Conservation (phyloP, 1,140 invertebrate species). For the Drosophila persimilis region DNA sequence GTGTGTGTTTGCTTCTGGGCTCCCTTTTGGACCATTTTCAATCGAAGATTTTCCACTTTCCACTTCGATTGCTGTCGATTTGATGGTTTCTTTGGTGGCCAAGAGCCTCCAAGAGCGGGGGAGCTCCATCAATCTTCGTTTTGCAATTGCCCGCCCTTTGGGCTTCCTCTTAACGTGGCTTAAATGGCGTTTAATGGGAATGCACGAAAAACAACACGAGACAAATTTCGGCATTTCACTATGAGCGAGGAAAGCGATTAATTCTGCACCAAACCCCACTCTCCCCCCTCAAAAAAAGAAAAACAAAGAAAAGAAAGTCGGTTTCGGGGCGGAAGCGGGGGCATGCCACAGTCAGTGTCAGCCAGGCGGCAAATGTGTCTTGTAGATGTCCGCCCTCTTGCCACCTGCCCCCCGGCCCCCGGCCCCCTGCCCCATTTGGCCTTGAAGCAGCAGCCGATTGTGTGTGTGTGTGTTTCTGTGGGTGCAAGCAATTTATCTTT, state of each 20-base stretch:
- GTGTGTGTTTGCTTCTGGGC: conserved; percentile 12
- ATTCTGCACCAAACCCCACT: conserved; percentile 23
- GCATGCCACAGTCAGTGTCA: conserved; percentile 28
- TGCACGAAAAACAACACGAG: conserved; percentile 48
- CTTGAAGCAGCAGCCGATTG: conserved; percentile 30
- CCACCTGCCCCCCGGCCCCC: background rate
- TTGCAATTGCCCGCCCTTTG: conserved; percentile 8
- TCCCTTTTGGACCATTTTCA: conserved; percentile 7
- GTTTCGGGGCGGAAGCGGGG: no score
- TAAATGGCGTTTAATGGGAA: conserved; percentile 72
- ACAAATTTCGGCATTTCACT: conserved; percentile 60
- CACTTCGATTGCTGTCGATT: conserved; percentile 30
- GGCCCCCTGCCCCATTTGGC: background rate
- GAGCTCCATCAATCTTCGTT: conserved; percentile 63
- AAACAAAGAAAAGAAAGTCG: background rate
- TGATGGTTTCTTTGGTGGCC: conserved; percentile 10
- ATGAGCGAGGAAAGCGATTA: conserved; percentile 61
- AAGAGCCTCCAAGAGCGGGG: background rate
- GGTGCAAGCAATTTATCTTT: conserved; percentile 68
- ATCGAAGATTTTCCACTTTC: conserved; percentile 5
- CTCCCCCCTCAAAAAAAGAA: no score
- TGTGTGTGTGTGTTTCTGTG: conserved; percentile 26
- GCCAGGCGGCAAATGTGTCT: conserved; percentile 43
- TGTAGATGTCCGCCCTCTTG: conserved; percentile 14
- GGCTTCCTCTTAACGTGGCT: conserved; percentile 20